These are phyloP conservation scores for Drosophila insularis DNA, from an alignment of 1,140 invertebrate genomes.

Conservation along the genomic window DNA sequence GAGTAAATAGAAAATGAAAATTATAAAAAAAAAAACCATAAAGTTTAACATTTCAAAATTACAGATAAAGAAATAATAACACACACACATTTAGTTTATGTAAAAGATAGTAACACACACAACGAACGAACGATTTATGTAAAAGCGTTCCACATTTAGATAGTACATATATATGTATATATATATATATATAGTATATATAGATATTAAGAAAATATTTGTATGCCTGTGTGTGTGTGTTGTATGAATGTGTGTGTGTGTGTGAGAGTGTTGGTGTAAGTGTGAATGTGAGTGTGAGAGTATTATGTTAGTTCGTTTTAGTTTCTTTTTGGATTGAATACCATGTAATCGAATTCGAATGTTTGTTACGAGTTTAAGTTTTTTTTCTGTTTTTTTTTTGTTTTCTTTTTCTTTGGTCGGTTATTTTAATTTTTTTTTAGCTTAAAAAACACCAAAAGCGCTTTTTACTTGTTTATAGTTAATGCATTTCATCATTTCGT, in stretches of 20 bases:
- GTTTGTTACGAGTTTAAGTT: constrained; percentile 1
- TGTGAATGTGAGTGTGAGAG: constrained; percentile 6
- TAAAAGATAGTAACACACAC: constrained; percentile 75
- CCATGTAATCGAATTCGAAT: background rate
- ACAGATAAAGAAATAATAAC: constrained; percentile 21
- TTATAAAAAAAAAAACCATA: constrained; percentile 10
- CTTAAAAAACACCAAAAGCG: constrained; percentile 77
- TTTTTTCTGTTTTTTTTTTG: constrained; percentile 27
- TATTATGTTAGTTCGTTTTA: constrained; percentile 65
- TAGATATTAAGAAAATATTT: constrained; percentile 49
- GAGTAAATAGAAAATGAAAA: constrained; percentile 11
- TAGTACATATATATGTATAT: constrained; percentile 80
- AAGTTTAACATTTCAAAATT: constrained; percentile 22
- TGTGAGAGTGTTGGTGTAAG: constrained; percentile 23
- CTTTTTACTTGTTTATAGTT: constrained; percentile 66
- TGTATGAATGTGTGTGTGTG: constrained; percentile 34
- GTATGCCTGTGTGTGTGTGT: constrained; percentile 34
- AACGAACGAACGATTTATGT: constrained; percentile 82
- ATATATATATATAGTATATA: constrained; percentile 76
- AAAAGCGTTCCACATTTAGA: constrained; percentile 82
- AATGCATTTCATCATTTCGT: constrained; percentile 57
- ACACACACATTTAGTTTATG: constrained; percentile 66
- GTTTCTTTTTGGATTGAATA: constrained; percentile 22
- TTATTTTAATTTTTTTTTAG: constrained; percentile 46
- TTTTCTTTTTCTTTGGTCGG: constrained; percentile 25